A percentile compares a stretch with the other conserved stretches of the same genome.
phyloP scores from a whole-genome alignment of 2,888 invertebrate species.

The Chymomyza caudatula region DNA sequence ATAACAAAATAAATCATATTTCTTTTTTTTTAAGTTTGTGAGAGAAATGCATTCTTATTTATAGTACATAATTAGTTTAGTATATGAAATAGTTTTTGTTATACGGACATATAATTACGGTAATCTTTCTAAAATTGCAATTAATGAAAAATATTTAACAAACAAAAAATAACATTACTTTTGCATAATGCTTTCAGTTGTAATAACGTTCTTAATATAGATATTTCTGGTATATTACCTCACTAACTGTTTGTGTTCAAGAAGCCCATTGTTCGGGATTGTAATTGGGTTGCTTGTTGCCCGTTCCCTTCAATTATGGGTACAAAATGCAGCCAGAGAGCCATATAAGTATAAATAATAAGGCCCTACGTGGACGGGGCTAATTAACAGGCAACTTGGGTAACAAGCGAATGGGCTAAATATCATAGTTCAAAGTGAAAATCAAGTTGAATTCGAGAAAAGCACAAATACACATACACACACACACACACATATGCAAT shows the following conservation, averaged over 20 bases:
- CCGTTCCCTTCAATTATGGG: background rate
- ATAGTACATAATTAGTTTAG: too few species aligned
- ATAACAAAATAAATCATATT: too few species aligned
- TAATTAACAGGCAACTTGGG: constrained; percentile 46
- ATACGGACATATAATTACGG: too few species aligned
- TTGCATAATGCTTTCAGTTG: too few species aligned
- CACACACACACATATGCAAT: constrained; percentile 37
- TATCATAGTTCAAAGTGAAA: constrained; percentile 42
- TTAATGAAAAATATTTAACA: too few species aligned
- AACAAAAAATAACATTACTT: too few species aligned
- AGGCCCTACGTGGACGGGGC: constrained; percentile 31
- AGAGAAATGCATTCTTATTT: too few species aligned
- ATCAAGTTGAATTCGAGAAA: constrained; percentile 40
- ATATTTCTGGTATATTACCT: background rate
- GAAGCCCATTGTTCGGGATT: background rate
- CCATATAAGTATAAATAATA: constrained; percentile 14
- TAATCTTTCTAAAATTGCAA: too few species aligned
- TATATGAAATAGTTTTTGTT: too few species aligned
- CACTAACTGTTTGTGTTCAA: background rate
- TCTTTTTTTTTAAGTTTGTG: too few species aligned
- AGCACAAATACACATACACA: constrained; percentile 26
- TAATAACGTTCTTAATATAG: too few species aligned
- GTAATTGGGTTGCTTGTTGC: background rate
- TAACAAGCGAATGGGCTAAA: constrained; percentile 35
- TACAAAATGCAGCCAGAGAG: background rate